phyloP scores from a whole-genome alignment of 2,888 invertebrate species.

The Scaptomyza polygonia region DNA sequence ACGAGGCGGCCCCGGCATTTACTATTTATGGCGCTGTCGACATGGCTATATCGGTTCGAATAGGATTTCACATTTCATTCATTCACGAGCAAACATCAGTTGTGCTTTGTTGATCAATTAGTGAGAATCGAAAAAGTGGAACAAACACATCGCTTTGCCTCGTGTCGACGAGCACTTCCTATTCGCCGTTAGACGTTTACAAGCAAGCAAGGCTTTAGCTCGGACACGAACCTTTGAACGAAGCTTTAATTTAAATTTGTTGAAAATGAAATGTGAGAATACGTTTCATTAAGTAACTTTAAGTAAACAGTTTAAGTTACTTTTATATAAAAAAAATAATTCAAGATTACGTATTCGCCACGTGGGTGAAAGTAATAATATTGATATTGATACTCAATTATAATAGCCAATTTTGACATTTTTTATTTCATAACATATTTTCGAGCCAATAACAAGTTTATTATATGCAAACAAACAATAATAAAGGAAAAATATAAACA shows the following conservation, averaged over 20 bases:
- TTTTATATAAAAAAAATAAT: no score
- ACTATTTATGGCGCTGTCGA: constrained; percentile 62
- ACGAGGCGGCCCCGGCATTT: constrained; percentile 43
- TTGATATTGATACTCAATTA: no score
- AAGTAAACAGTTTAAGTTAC: constrained; percentile 15
- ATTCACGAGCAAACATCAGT: constrained; percentile 63
- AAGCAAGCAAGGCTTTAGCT: background rate
- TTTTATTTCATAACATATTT: no score
- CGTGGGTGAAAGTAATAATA: background rate
- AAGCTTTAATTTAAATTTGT: background rate
- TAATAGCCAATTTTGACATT: no score
- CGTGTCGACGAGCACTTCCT: constrained; percentile 48
- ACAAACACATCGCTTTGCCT: constrained; percentile 55
- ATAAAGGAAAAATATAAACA: background rate
- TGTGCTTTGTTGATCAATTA: constrained; percentile 62
- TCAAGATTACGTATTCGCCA: constrained; percentile 49
- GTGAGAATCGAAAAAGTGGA: constrained; percentile 70
- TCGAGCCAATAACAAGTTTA: no score
- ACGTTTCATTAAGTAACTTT: constrained; percentile 31
- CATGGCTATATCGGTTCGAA: constrained; percentile 49
- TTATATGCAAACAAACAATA: background rate
- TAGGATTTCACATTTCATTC: constrained; percentile 76
- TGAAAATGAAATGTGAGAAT: constrained; percentile 15
- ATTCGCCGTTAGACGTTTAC: constrained; percentile 26
- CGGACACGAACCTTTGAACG: background rate